Conservation (phyloP, 2,797 vertebrate species). For the Coregonus suidteri region DNA sequence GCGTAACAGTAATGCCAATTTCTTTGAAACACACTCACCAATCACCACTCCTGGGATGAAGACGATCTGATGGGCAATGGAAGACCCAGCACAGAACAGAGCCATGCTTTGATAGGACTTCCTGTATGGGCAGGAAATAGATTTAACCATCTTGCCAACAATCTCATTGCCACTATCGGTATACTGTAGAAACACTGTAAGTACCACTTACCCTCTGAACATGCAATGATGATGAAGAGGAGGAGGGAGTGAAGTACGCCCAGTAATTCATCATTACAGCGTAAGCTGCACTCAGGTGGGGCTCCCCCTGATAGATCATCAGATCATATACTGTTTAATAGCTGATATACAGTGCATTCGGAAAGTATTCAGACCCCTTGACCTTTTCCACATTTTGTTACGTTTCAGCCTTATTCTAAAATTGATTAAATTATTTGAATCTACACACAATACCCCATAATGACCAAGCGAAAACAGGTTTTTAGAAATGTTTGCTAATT, state of each 20-base stretch:
- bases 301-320: constrained; percentile 60
- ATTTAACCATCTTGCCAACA: neutral
- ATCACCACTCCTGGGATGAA: constrained; percentile 85
- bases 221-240: constrained; percentile 72
- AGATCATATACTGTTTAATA: neutral
- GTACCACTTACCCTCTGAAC: no score
- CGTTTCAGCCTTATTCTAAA: no score
- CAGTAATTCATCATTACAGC: constrained; percentile 88
- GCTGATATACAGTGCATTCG: no score
- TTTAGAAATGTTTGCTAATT: no score
- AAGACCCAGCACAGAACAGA: constrained; percentile 89
- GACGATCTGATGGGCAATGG: constrained; percentile 81
- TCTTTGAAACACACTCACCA: constrained; percentile 68
- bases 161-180: neutral
- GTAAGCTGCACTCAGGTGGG: constrained; percentile 83
- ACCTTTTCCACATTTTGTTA: no score
- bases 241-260: constrained; percentile 82
- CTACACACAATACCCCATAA: no score
- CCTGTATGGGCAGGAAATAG: constrained; percentile 64
- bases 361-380: no score
- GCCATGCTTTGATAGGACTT: constrained; percentile 80
- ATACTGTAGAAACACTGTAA: no score
- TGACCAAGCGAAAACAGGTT: no score
- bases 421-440: no score
- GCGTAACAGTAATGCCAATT: no score